Percentiles rank a stretch among this genome's conserved stretches.
Evolutionary conservation across 2,113 vertebrate species (phyloP).

Genomic region (Emberiza fucata): DNA sequence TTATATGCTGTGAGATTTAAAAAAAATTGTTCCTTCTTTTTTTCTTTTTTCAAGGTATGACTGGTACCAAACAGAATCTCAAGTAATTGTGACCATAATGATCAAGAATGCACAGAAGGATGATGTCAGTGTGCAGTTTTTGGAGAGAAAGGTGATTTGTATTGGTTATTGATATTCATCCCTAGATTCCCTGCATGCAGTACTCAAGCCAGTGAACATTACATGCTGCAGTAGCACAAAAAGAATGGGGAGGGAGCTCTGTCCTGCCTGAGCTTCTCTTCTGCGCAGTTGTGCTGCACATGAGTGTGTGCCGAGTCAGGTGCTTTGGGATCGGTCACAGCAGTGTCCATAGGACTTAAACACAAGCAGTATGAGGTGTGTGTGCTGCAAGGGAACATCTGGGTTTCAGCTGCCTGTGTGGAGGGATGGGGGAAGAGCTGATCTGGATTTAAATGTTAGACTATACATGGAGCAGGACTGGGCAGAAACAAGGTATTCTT

Average conservation of each 20-base stretch:
- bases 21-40: neutral
- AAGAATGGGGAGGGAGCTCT: neutral
- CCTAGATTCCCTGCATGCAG: neutral
- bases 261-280: neutral
- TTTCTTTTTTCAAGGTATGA: slow-evolving; percentile 76
- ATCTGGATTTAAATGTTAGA: neutral
- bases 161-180: neutral
- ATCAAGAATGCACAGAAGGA: slow-evolving; percentile 89
- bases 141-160: slow-evolving; percentile 83
- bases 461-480: neutral
- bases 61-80: slow-evolving; percentile 98
- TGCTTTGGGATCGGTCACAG: fast-evolving
- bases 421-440: too few relatives aligned
- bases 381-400: neutral
- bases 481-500: neutral
- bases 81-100: slow-evolving; percentile 93
- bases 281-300: neutral
- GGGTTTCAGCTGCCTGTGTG: neutral
- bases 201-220: neutral
- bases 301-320: too few relatives aligned
- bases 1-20: neutral
- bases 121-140: slow-evolving; percentile 81
- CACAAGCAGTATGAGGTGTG: neutral
- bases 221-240: neutral
- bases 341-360: neutral